These are phyloP conservation scores for Empidonax traillii DNA, from an alignment of 2,113 vertebrate species.

Conservation along the genomic window DNA sequence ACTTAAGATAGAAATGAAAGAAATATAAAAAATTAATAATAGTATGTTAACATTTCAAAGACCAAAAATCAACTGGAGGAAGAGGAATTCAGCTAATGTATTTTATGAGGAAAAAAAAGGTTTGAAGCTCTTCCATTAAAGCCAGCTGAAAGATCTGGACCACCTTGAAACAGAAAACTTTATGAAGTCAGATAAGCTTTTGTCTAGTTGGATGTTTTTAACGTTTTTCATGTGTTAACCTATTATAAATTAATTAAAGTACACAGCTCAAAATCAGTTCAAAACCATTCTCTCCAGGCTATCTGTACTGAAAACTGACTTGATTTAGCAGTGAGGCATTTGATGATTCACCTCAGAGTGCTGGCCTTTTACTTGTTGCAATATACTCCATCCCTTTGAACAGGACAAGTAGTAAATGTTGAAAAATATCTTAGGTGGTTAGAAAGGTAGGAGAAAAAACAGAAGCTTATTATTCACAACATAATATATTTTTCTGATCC, in stretches of 20 bases:
- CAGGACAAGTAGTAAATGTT: not conserved
- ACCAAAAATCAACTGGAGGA: not conserved
- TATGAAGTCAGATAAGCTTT: not conserved
- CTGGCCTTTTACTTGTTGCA: not conserved
- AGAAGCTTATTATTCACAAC: not conserved
- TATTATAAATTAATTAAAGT: not conserved
- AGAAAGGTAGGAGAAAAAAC: not conserved
- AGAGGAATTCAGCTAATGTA: not conserved
- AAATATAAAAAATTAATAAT: not conserved
- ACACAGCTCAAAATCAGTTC: not conserved
- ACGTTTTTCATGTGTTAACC: not conserved
- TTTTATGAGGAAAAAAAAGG: not conserved
- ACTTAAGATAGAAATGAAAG: not conserved
- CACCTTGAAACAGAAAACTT: not conserved
- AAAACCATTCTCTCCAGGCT: not conserved
- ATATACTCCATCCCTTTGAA: not conserved
- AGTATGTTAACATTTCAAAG: not conserved
- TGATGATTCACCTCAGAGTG: not conserved
- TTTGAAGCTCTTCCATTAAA: not conserved
- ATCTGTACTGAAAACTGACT: not conserved
- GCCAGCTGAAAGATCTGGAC: not conserved
- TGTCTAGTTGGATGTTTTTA: not conserved
- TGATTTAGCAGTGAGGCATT: not conserved
- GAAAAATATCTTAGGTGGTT: not conserved
- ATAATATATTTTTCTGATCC: not conserved